phyloP scores from a whole-genome alignment of 2,797 vertebrate genomes.

The Rhynchotus rufescens region DNA sequence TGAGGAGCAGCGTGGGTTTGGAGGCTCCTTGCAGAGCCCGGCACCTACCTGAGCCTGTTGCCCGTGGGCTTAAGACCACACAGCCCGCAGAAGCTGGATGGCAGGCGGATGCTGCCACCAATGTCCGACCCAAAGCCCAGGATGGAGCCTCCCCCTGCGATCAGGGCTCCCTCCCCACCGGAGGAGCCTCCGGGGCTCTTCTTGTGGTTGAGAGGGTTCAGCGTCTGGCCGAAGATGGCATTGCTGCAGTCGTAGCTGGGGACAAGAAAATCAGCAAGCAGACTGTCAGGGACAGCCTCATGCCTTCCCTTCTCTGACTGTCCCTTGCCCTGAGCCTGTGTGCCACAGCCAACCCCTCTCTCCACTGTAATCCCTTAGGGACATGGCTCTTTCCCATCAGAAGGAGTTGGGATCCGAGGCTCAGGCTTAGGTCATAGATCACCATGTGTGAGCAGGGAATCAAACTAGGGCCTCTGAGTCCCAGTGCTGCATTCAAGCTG shows the following conservation, averaged over 20 bases:
- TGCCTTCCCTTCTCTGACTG: not conserved
- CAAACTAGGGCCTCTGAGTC: not conserved
- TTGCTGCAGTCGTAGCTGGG: conserved; percentile 87
- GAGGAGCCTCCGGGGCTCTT: conserved; percentile 84
- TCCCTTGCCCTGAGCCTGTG: not conserved
- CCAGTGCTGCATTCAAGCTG: not conserved
- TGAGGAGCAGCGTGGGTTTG: not conserved
- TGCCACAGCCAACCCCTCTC: not conserved
- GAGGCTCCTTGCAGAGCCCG: not conserved
- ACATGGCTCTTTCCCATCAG: accelerated
- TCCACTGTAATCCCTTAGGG: accelerated
- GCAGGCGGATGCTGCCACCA: conserved; percentile 85
- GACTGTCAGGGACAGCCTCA: not conserved
- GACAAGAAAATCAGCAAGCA: not conserved
- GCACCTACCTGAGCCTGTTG: conserved; percentile 81
- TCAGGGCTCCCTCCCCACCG: conserved; percentile 85
- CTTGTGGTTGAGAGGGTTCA: conserved; percentile 80
- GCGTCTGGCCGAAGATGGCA: conserved; percentile 80
- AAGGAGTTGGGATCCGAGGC: not conserved
- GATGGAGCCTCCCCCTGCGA: conserved; percentile 83
- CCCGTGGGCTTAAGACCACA: conserved; percentile 84
- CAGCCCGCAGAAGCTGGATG: conserved; percentile 86
- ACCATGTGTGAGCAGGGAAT: not conserved
- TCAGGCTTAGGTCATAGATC: not conserved
- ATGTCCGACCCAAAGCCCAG: conserved; percentile 84